Conservation (phyloP, 2,113 vertebrate genomes). For the Catagonus wagneri region DNA sequence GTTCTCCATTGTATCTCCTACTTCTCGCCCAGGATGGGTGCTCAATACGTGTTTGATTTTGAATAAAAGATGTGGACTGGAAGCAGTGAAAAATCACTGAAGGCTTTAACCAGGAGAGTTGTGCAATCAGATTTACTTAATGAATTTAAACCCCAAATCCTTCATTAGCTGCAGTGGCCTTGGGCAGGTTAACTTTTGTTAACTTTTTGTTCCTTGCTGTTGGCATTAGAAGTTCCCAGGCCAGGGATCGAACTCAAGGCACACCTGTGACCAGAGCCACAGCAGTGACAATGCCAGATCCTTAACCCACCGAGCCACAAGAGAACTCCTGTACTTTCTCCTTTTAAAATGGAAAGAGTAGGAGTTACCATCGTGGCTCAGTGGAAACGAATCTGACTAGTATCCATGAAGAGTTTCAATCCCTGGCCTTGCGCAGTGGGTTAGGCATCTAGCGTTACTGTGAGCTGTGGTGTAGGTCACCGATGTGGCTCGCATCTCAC, state of each 20-base stretch:
- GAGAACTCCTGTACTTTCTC: background rate
- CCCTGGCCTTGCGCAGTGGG: too few species aligned
- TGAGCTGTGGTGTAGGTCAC: too few species aligned
- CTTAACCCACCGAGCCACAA: too few species aligned
- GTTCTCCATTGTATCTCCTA: background rate
- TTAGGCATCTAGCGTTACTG: too few species aligned
- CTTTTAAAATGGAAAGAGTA: background rate
- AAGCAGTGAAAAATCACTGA: background rate
- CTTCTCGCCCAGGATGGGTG: background rate
- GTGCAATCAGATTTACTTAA: slow-evolving; percentile 21
- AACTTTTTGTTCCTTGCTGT: too few species aligned
- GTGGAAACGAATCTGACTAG: background rate
- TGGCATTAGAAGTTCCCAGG: too few species aligned
- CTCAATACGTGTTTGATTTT: slow-evolving; percentile 1
- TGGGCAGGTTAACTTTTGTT: background rate
- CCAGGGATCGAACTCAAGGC: too few species aligned
- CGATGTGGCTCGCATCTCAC: too few species aligned
- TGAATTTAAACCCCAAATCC: background rate
- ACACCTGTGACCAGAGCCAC: too few species aligned
- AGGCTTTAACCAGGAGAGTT: slow-evolving; percentile 1
- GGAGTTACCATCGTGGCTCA: too few species aligned
- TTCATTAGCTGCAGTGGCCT: background rate
- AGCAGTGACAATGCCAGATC: too few species aligned
- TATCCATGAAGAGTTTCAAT: too few species aligned
- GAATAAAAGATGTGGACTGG: background rate